Conservation (phyloP, 2,888 invertebrate species). For the Sclerodermus sp. region DNA sequence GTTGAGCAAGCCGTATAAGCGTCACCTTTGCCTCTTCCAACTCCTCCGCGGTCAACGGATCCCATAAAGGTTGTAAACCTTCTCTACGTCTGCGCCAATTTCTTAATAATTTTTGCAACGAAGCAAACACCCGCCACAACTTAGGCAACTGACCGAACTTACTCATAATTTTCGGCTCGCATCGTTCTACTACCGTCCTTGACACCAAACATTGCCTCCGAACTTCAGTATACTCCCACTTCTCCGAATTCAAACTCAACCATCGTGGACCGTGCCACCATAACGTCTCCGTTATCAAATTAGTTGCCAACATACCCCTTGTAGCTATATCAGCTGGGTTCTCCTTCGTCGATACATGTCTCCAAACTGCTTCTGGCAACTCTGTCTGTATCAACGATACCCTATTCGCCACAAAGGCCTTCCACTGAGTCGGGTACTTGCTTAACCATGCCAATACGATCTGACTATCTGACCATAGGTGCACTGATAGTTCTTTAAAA, state of each 20-base stretch:
- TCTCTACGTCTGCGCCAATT: too few species aligned
- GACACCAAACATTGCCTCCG: too few species aligned
- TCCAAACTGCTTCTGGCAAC: constrained; percentile 4
- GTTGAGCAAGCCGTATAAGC: too few species aligned
- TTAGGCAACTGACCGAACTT: too few species aligned
- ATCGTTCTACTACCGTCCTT: too few species aligned
- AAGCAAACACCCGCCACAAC: too few species aligned
- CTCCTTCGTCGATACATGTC: constrained; percentile 3
- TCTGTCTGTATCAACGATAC: constrained; percentile 13
- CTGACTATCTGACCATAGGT: constrained; percentile 20
- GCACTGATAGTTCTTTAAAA: not conserved
- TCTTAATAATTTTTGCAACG: too few species aligned
- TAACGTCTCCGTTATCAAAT: not conserved
- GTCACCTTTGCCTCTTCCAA: too few species aligned
- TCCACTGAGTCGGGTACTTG: constrained; percentile 15
- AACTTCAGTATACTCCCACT: too few species aligned
- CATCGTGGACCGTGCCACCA: constrained; percentile 17
- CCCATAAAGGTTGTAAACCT: too few species aligned
- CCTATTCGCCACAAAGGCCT: constrained; percentile 16
- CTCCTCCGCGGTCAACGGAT: too few species aligned
- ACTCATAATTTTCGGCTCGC: too few species aligned
- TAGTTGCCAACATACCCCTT: constrained; percentile 4
- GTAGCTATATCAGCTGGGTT: constrained; percentile 18
- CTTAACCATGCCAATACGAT: constrained; percentile 20
- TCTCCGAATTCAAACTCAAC: not conserved